These are phyloP conservation scores for Pissodes strobi DNA, from an alignment of 1,140 invertebrate species.

Conservation along the genomic window DNA sequence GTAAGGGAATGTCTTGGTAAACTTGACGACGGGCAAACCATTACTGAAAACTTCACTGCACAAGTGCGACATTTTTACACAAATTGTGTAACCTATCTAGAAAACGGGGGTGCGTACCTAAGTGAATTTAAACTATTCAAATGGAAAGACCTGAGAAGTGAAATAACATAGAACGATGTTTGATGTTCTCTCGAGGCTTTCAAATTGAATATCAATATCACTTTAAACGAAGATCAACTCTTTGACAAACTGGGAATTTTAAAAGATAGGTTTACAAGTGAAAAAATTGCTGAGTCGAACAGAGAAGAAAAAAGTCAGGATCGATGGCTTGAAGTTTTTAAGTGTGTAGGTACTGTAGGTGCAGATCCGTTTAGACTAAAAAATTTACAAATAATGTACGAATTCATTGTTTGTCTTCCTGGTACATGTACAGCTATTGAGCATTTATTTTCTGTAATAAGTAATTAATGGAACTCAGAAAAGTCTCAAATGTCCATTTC, in stretches of 20 bases:
- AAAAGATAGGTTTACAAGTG: conserved; percentile 14
- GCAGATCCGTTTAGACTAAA: too few species aligned
- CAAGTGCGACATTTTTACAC: neutral
- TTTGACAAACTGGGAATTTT: conserved; percentile 16
- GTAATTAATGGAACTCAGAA: too few species aligned
- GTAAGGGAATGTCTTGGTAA: neutral
- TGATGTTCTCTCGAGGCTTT: neutral
- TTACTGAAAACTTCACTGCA: neutral
- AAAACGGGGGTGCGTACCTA: neutral
- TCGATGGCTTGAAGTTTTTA: conserved; percentile 8
- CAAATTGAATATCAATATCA: neutral
- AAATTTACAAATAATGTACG: too few species aligned
- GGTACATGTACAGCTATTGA: too few species aligned
- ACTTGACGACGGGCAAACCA: neutral
- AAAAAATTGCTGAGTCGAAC: conserved; percentile 7
- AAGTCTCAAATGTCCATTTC: too few species aligned
- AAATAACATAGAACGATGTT: neutral
- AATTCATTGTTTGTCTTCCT: too few species aligned
- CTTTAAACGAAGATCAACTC: conserved; percentile 18
- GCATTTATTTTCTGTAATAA: too few species aligned
- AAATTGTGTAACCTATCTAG: neutral
- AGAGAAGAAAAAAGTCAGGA: neutral
- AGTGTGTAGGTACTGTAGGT: too few species aligned
- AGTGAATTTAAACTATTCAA: neutral
- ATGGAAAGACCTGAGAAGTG: neutral